Evolutionary conservation across 2,888 invertebrate genomes (phyloP).

Genomic region (Acrobasis suavella): DNA sequence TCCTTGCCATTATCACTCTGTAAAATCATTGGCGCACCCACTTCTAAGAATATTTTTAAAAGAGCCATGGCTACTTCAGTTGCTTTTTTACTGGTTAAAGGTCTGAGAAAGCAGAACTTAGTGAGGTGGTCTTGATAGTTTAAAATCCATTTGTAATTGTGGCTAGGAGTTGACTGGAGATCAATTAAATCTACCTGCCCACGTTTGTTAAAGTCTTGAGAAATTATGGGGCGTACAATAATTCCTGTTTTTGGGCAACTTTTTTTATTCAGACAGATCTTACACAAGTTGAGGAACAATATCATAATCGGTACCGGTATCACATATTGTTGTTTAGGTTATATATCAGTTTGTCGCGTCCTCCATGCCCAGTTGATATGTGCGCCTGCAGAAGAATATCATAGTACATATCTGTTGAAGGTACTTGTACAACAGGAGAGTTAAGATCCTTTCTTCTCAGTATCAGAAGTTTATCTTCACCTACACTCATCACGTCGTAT

Average conservation of each 20-base stretch:
- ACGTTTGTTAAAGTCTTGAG: constrained; percentile 40
- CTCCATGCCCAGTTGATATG: constrained; percentile 21
- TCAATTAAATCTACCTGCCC: constrained; percentile 48
- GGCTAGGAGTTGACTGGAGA: constrained; percentile 41
- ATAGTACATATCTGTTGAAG: constrained; percentile 22
- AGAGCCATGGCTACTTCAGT: constrained; percentile 38
- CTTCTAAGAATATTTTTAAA: constrained; percentile 36
- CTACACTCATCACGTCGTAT: constrained; percentile 32
- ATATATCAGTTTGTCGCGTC: constrained; percentile 29
- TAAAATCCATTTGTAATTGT: constrained; percentile 49
- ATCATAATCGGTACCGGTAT: background rate
- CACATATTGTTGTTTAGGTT: constrained; percentile 33
- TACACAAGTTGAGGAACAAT: constrained; percentile 26
- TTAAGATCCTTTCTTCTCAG: constrained; percentile 29
- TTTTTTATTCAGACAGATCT: constrained; percentile 34
- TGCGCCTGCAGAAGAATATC: constrained; percentile 17
- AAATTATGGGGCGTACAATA: constrained; percentile 38
- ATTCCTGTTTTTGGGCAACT: constrained; percentile 33
- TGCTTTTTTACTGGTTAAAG: constrained; percentile 39
- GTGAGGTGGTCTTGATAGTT: constrained; percentile 49
- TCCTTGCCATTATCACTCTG: constrained; percentile 32
- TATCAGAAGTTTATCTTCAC: constrained; percentile 30
- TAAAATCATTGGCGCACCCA: constrained; percentile 33
- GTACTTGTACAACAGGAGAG: constrained; percentile 19
- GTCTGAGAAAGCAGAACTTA: constrained; percentile 46